These are phyloP conservation scores for Apantesis nais DNA, from an alignment of 2,888 invertebrate species.

Conservation along the genomic window DNA sequence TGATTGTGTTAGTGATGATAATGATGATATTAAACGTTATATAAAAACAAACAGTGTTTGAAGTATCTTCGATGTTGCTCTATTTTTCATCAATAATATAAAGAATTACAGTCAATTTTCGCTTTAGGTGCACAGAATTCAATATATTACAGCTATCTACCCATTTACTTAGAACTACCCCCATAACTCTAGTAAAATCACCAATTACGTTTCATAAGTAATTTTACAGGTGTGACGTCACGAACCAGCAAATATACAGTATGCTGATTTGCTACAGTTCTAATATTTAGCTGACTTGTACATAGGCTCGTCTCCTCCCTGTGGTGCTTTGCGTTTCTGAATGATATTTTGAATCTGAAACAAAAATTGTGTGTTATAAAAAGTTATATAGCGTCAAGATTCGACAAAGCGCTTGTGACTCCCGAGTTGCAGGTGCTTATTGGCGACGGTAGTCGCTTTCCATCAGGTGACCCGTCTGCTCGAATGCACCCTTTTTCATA, in stretches of 20 bases:
- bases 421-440: too few species aligned
- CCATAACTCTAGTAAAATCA: not conserved
- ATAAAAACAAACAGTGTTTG: too few species aligned
- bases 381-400: not conserved
- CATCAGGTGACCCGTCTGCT: too few species aligned
- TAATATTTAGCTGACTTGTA: conserved; percentile 89
- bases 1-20: too few species aligned
- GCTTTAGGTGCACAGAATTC: not conserved
- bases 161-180: not conserved
- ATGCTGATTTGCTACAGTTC: not conserved
- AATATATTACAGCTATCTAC: not conserved
- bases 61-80: too few species aligned
- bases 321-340: conserved; percentile 91
- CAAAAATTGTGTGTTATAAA: conserved; percentile 34
- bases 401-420: too few species aligned
- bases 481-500: too few species aligned
- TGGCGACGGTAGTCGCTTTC: too few species aligned
- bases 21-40: too few species aligned
- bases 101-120: not conserved
- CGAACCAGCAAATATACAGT: not conserved
- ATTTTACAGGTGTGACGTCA: not conserved
- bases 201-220: too few species aligned
- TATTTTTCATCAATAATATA: not conserved
- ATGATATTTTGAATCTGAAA: conserved; percentile 92
- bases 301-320: conserved; percentile 84